Evolutionary conservation across 35 echinoderm and acorn worm genomes (phyloP).

Genomic region (Nesometra sesokonis): DNA sequence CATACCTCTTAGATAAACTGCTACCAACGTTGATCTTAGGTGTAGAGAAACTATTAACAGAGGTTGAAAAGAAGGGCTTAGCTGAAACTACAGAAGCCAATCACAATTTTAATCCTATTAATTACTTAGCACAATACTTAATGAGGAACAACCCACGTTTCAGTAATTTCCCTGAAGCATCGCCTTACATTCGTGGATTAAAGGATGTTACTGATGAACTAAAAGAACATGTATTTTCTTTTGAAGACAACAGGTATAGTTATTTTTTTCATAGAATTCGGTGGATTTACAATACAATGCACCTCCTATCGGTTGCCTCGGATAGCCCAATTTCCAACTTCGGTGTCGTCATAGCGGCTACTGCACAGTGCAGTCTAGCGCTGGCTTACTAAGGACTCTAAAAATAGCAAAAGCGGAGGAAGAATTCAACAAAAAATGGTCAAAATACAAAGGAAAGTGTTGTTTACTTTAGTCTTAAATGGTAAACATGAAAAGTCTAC

Average conservation of each 20-base stretch:
- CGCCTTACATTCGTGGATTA: slow-evolving; percentile 85
- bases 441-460: too few relatives aligned
- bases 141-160: slow-evolving; percentile 95
- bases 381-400: too few relatives aligned
- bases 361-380: too few relatives aligned
- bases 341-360: too few relatives aligned
- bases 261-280: too few relatives aligned
- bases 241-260: slow-evolving; percentile 99
- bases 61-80: slow-evolving; percentile 64
- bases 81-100: slow-evolving; percentile 43
- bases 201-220: slow-evolving; percentile 94
- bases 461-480: too few relatives aligned
- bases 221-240: slow-evolving; percentile 92
- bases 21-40: slow-evolving; percentile 91
- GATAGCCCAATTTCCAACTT: too few relatives aligned
- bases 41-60: slow-evolving; percentile 72
- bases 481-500: too few relatives aligned
- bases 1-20: slow-evolving; percentile 86
- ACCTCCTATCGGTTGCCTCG: too few relatives aligned
- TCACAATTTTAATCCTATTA: slow-evolving; percentile 89
- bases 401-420: too few relatives aligned
- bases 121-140: slow-evolving; percentile 90
- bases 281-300: too few relatives aligned
- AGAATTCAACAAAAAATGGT: too few relatives aligned
- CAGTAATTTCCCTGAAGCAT: slow-evolving; percentile 96